Conservation (phyloP, 2,797 vertebrate species). For the Pseudochromis fuscus region DNA sequence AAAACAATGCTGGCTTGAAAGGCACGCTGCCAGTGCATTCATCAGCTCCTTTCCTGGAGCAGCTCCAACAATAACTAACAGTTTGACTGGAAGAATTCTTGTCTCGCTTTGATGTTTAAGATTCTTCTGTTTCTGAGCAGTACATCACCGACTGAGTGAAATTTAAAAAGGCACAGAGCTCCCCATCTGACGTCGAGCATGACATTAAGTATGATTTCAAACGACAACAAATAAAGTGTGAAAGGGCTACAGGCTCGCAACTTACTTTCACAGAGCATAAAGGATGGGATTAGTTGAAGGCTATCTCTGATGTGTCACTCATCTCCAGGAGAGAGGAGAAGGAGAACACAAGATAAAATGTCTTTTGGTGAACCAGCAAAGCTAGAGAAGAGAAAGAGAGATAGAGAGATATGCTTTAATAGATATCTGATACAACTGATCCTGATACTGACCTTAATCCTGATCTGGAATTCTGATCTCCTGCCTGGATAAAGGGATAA, state of each 20-base stretch:
- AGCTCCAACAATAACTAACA: slow-evolving; percentile 68
- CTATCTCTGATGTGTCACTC: slow-evolving; percentile 80
- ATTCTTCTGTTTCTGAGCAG: slow-evolving; percentile 56
- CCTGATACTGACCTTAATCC: slow-evolving; percentile 73
- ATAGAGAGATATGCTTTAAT: slow-evolving; percentile 66
- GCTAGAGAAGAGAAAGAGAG: slow-evolving; percentile 53
- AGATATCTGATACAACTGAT: slow-evolving; percentile 71
- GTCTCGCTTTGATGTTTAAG: slow-evolving; percentile 69
- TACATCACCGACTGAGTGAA: slow-evolving; percentile 51
- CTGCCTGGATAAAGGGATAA: slow-evolving; percentile 70
- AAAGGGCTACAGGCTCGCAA: slow-evolving; percentile 68
- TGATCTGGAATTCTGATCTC: slow-evolving; percentile 75
- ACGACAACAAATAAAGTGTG: slow-evolving; percentile 73
- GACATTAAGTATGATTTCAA: slow-evolving; percentile 78
- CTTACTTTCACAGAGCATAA: slow-evolving; percentile 72
- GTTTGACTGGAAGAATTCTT: slow-evolving; percentile 50
- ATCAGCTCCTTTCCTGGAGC: slow-evolving; percentile 65
- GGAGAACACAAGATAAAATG: slow-evolving; percentile 64
- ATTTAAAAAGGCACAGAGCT: slow-evolving; percentile 60
- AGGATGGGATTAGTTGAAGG: slow-evolving; percentile 77
- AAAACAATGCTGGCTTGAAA: slow-evolving; percentile 57
- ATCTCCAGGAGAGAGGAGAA: slow-evolving; percentile 66
- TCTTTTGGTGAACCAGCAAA: slow-evolving; percentile 67
- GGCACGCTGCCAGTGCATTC: slow-evolving; percentile 52
- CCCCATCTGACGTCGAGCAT: slow-evolving; percentile 68